These are phyloP conservation scores for Aspidiotus destructor DNA, from an alignment of 2,888 invertebrate species.

Conservation along the genomic window DNA sequence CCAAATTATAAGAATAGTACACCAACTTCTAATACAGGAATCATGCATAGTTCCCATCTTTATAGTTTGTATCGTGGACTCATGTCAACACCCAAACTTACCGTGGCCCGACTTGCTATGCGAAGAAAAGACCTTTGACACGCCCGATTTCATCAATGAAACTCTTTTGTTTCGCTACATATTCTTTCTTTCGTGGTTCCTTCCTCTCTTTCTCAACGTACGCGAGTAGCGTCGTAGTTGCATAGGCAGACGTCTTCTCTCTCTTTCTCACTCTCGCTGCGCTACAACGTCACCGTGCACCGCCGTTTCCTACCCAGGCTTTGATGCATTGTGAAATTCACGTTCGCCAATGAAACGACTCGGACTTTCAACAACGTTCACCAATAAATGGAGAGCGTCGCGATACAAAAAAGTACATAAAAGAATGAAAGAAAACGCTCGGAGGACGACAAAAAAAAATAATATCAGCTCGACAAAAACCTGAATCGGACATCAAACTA, in stretches of 20 bases:
- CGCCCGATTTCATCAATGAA: conserved; percentile 33
- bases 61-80: conserved; percentile 9
- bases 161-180: conserved; percentile 31
- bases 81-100: conserved; percentile 30
- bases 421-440: background rate
- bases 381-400: conserved; percentile 30
- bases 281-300: background rate
- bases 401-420: background rate
- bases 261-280: background rate
- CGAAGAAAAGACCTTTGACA: conserved; percentile 32
- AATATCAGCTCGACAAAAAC: background rate
- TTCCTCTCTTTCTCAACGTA: background rate
- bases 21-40: conserved; percentile 15
- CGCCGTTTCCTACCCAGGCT: background rate
- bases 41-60: conserved; percentile 33
- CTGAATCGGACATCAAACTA: conserved; percentile 30
- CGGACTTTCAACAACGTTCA: conserved; percentile 14
- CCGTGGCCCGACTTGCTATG: background rate
- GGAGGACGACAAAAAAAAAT: background rate
- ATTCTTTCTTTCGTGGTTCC: conserved; percentile 9
- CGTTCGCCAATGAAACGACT: conserved; percentile 28
- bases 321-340: background rate
- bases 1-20: conserved; percentile 27
- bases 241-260: background rate
- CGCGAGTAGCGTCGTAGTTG: background rate